These are phyloP conservation scores for Caenorhabditis remanei DNA, from an alignment of 1,140 invertebrate species.

Conservation along the genomic window DNA sequence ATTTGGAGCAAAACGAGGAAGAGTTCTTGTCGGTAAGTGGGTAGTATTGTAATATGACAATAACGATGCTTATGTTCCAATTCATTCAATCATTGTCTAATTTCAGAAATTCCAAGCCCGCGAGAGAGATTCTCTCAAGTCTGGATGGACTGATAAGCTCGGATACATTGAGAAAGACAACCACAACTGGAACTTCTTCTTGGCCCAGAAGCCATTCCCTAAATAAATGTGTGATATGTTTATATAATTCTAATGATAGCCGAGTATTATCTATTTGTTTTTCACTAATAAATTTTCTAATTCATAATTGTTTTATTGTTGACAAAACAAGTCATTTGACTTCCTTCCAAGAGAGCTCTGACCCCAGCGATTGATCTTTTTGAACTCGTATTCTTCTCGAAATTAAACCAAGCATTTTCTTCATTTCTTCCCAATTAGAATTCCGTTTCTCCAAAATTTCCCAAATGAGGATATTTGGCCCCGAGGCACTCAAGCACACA, in stretches of 20 bases:
- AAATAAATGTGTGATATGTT: background rate
- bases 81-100: background rate
- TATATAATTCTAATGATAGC: too few species aligned
- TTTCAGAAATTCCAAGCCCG: constrained; percentile 62
- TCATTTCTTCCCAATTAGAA: background rate
- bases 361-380: too few species aligned
- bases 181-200: constrained; percentile 69
- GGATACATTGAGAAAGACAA: constrained; percentile 69
- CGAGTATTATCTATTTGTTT: background rate
- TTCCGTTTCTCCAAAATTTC: background rate
- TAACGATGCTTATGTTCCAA: too few species aligned
- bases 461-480: background rate
- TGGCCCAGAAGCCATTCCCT: constrained; percentile 63
- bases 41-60: background rate
- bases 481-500: background rate
- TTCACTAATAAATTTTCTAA: background rate
- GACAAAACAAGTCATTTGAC: background rate
- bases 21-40: constrained; percentile 80
- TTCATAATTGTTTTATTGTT: background rate
- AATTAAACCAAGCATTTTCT: too few species aligned
- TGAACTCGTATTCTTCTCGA: too few species aligned
- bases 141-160: constrained; percentile 66
- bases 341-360: too few species aligned
- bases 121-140: constrained; percentile 64
- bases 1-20: constrained; percentile 79